These are phyloP conservation scores for Hippolais icterina DNA, from an alignment of 2,113 vertebrate genomes.

Conservation along the genomic window DNA sequence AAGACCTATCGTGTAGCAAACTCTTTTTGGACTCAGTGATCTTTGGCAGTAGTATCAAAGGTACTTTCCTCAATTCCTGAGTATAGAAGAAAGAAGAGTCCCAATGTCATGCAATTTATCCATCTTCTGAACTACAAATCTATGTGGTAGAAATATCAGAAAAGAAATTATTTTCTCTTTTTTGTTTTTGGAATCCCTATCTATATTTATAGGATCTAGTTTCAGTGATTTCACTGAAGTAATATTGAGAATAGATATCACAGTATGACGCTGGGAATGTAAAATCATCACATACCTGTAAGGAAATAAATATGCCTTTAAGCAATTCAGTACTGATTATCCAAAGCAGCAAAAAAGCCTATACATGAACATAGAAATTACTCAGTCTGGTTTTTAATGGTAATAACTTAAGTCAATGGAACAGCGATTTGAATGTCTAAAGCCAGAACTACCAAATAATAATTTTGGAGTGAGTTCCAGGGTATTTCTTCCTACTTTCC, in stretches of 20 bases:
- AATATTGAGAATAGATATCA: not conserved
- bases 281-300: not conserved
- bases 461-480: not conserved
- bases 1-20: not conserved
- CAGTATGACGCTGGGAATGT: not conserved
- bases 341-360: not conserved
- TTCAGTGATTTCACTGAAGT: not conserved
- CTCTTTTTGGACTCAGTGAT: not conserved
- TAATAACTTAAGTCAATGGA: not conserved
- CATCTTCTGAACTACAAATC: not conserved
- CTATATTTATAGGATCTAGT: not conserved
- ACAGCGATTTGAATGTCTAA: not conserved
- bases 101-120: not conserved
- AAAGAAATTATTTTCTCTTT: not conserved
- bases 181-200: not conserved
- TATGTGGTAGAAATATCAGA: not conserved
- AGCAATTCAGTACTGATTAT: not conserved
- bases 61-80: not conserved
- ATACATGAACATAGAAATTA: not conserved
- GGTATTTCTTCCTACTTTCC: not conserved
- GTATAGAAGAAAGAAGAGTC: not conserved
- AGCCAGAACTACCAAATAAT: not conserved
- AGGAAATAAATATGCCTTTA: conserved; percentile 12
- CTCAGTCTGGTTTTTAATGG: not conserved
- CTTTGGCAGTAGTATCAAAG: not conserved